Percentiles rank a stretch among this genome's conserved stretches.
Evolutionary conservation across 2,797 vertebrate genomes (phyloP).

Genomic region (Cuculus canorus): DNA sequence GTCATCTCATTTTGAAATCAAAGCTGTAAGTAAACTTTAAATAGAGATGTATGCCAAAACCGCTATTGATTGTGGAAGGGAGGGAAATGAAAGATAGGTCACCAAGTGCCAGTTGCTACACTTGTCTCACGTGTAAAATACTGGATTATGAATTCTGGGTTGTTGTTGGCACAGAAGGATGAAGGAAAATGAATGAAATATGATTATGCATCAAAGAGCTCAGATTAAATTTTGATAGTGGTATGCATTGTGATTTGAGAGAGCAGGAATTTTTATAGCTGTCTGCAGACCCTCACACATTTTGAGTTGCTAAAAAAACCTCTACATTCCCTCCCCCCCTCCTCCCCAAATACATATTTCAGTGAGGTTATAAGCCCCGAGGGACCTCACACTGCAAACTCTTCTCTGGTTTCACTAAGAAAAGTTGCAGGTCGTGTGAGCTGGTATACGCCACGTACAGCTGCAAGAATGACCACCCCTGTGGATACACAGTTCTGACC

Average conservation of each 20-base stretch:
- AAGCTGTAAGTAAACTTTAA: slow-evolving; percentile 53
- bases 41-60: slow-evolving; percentile 33
- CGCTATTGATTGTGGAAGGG: slow-evolving; percentile 24
- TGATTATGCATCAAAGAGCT: slow-evolving; percentile 45
- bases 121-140: slow-evolving; percentile 57
- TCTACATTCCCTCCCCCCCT: background rate
- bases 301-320: slow-evolving; percentile 30
- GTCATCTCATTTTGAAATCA: slow-evolving; percentile 19
- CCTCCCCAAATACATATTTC: background rate
- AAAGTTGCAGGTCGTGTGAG: background rate
- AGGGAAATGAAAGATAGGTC: slow-evolving; percentile 39
- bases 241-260: background rate
- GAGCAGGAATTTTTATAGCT: slow-evolving; percentile 36
- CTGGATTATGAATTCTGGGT: slow-evolving; percentile 17
- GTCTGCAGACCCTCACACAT: background rate
- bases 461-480: background rate
- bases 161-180: slow-evolving; percentile 58
- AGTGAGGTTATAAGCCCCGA: background rate
- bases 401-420: slow-evolving; percentile 53
- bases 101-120: slow-evolving; percentile 33
- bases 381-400: background rate
- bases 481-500: background rate
- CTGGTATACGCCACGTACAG: background rate
- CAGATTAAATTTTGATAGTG: slow-evolving; percentile 58
- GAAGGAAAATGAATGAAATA: slow-evolving; percentile 64